Evolutionary conservation across 2,888 invertebrate species (phyloP).

Genomic region (Trichopria drosophilae): DNA sequence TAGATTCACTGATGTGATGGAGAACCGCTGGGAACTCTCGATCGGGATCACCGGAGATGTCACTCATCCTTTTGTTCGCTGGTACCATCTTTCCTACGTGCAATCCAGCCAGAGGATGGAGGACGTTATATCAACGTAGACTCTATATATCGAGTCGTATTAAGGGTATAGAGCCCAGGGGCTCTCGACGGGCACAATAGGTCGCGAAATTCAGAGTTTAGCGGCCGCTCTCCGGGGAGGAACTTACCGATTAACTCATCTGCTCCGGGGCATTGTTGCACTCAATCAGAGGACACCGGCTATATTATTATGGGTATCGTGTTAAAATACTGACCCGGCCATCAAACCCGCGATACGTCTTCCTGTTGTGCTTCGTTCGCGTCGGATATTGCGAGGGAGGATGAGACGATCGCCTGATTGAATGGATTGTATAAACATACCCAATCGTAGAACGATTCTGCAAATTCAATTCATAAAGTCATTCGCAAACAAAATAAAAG

Average conservation of each 20-base stretch:
- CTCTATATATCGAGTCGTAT: conserved; percentile 30
- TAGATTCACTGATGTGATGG: neutral
- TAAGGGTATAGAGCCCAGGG: conserved; percentile 34
- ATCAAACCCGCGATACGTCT: conserved; percentile 21
- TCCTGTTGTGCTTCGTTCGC: neutral
- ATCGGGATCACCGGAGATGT: conserved; percentile 50
- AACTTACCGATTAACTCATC: conserved; percentile 59
- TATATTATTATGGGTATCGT: conserved; percentile 49
- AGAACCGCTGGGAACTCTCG: neutral
- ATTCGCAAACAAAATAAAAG: too few species aligned
- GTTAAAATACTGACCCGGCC: conserved; percentile 44
- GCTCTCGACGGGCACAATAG: conserved; percentile 36
- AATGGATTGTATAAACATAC: too few species aligned
- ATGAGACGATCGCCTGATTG: too few species aligned
- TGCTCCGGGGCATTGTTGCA: conserved; percentile 54
- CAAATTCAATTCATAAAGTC: too few species aligned
- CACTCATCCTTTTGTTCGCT: conserved; percentile 50
- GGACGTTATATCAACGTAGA: conserved; percentile 34
- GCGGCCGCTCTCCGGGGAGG: conserved; percentile 49
- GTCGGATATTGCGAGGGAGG: neutral
- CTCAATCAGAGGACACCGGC: conserved; percentile 53
- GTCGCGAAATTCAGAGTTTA: conserved; percentile 43
- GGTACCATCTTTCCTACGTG: conserved; percentile 42
- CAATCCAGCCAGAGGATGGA: conserved; percentile 26
- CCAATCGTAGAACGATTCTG: too few species aligned